Evolutionary conservation across 2,888 invertebrate species (phyloP).

Genomic region (Drosophila fulvimacula): DNA sequence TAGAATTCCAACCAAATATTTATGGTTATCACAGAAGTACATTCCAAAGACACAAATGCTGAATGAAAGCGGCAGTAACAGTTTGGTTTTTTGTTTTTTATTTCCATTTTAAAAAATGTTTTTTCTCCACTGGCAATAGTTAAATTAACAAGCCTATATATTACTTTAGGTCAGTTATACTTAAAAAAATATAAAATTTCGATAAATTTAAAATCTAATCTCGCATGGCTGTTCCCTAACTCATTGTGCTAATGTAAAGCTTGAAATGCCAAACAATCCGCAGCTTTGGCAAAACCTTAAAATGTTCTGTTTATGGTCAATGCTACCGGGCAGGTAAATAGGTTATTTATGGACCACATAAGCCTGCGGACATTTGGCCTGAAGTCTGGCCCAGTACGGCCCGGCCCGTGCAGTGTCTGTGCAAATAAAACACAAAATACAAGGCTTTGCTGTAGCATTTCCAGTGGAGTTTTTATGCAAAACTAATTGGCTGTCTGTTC

Average conservation of each 20-base stretch:
- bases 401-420: conserved; percentile 7
- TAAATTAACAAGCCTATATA: not conserved
- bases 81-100: no score
- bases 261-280: conserved; percentile 41
- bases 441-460: conserved; percentile 47
- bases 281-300: conserved; percentile 47
- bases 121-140: not conserved
- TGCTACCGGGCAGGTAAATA: conserved; percentile 40
- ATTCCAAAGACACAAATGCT: not conserved
- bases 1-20: not conserved
- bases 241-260: conserved; percentile 15
- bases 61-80: not conserved
- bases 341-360: conserved; percentile 67
- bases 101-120: not conserved
- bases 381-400: not conserved
- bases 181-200: conserved; percentile 11
- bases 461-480: conserved; percentile 73
- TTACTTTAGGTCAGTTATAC: not conserved
- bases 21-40: not conserved
- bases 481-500: conserved; percentile 66
- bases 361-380: conserved; percentile 36
- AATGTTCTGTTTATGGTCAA: conserved; percentile 63
- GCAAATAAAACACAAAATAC: conserved; percentile 54
- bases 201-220: not conserved
- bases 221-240: conserved; percentile 14